Conservation (phyloP, 1,140 invertebrate species). For the Cotesia chilonis region DNA sequence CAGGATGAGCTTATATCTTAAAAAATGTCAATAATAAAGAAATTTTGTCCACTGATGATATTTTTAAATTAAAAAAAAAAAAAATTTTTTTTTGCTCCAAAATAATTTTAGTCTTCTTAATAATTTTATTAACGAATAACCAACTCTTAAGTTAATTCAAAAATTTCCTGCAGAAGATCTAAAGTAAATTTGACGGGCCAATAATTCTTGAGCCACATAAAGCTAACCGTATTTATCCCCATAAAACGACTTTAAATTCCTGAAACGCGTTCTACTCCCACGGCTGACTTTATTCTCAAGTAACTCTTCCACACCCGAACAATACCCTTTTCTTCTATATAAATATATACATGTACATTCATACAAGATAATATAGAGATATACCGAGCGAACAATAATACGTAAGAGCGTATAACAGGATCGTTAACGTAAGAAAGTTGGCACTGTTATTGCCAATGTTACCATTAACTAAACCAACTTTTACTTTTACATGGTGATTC, state of each 20-base stretch:
- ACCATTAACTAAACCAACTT: conserved; percentile 62
- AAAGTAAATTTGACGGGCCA: no score
- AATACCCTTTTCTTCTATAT: not conserved
- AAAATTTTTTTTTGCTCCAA: no score
- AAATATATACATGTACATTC: not conserved
- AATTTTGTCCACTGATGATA: no score
- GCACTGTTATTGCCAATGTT: conserved; percentile 65
- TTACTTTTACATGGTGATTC: conserved; percentile 66
- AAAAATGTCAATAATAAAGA: no score
- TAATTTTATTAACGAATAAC: no score
- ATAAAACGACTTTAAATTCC: not conserved
- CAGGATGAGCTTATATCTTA: no score
- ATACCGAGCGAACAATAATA: not conserved
- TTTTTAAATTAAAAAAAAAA: no score
- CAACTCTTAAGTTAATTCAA: no score
- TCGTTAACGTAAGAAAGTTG: conserved; percentile 65
- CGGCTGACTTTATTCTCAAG: conserved; percentile 22
- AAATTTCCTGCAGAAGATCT: no score
- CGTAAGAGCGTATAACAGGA: conserved; percentile 62
- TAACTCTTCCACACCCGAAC: not conserved
- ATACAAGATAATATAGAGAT: no score
- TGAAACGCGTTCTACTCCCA: not conserved
- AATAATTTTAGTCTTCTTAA: no score
- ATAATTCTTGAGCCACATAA: no score
- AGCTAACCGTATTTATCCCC: not conserved